Evolutionary conservation across 2,888 invertebrate genomes (phyloP).

Genomic region (Catocala fraxini): DNA sequence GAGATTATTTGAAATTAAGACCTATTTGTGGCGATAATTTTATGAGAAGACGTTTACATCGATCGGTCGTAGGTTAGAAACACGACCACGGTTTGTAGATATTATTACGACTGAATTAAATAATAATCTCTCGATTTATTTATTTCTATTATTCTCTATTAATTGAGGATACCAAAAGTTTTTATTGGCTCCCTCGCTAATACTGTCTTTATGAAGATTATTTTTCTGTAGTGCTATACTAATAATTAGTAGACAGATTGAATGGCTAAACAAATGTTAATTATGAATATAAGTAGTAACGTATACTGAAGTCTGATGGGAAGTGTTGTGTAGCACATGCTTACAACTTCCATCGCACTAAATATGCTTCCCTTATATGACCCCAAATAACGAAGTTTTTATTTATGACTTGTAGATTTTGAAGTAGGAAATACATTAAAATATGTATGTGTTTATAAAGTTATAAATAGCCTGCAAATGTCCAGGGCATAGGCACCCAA

Average conservation of each 20-base stretch:
- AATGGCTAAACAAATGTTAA: slow-evolving; percentile 3
- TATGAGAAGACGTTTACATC: slow-evolving; percentile 12
- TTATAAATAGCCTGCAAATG: slow-evolving; percentile 4
- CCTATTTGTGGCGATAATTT: background rate
- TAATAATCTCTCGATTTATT: too few species aligned
- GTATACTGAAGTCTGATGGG: too few species aligned
- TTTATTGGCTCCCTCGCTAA: background rate
- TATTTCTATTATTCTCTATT: too few species aligned
- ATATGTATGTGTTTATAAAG: too few species aligned
- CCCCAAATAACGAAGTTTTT: background rate
- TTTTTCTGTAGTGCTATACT: too few species aligned
- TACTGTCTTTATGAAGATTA: background rate
- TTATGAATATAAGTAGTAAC: background rate
- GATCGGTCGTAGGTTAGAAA: background rate
- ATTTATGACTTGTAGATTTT: too few species aligned
- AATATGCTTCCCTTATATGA: background rate
- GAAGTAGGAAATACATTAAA: too few species aligned
- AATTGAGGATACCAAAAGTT: background rate
- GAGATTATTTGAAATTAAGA: too few species aligned
- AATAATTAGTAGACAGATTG: background rate
- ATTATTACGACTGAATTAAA: too few species aligned
- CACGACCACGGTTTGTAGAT: background rate
- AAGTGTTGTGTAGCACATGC: too few species aligned
- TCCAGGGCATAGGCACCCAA: slow-evolving; percentile 13
- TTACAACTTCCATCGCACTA: too few species aligned